These are phyloP conservation scores for Oreohelix idahoensis DNA, from an alignment of 1,140 invertebrate genomes.

Conservation along the genomic window DNA sequence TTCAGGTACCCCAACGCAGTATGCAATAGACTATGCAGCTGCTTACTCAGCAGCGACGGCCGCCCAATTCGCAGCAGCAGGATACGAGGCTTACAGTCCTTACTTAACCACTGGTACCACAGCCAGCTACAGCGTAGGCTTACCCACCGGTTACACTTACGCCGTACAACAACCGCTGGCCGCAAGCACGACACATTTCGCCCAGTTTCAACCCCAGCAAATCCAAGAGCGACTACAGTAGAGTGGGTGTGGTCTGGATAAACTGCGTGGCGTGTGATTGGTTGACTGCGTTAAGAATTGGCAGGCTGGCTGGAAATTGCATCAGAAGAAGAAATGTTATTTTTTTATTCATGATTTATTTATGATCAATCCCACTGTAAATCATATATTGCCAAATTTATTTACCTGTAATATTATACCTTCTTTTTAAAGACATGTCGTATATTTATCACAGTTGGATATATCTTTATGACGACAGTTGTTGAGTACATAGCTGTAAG, in stretches of 20 bases:
- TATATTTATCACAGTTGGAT: too few species aligned
- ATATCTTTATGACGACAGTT: too few species aligned
- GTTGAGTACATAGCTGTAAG: too few species aligned
- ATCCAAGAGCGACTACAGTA: constrained; percentile 63
- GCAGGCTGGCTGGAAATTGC: neutral
- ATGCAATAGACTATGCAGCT: constrained; percentile 56
- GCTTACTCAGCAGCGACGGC: constrained; percentile 52
- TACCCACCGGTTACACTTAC: constrained; percentile 59
- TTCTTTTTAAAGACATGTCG: too few species aligned
- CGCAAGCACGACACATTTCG: constrained; percentile 50
- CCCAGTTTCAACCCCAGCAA: constrained; percentile 60
- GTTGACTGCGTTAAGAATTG: neutral
- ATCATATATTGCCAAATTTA: too few species aligned
- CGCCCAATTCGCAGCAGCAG: constrained; percentile 45
- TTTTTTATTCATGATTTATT: too few species aligned
- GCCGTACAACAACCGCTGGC: constrained; percentile 56
- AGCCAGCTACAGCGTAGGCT: constrained; percentile 46
- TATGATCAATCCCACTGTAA: too few species aligned
- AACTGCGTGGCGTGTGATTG: neutral
- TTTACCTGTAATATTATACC: too few species aligned
- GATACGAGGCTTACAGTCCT: constrained; percentile 53
- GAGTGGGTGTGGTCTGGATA: neutral
- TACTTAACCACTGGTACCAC: constrained; percentile 50
- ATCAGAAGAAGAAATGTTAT: neutral
- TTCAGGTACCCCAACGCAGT: constrained; percentile 44